Base-by-base conservation (phyloP, 2,113 vertebrate species). In the Xenus cinereus region DNA sequence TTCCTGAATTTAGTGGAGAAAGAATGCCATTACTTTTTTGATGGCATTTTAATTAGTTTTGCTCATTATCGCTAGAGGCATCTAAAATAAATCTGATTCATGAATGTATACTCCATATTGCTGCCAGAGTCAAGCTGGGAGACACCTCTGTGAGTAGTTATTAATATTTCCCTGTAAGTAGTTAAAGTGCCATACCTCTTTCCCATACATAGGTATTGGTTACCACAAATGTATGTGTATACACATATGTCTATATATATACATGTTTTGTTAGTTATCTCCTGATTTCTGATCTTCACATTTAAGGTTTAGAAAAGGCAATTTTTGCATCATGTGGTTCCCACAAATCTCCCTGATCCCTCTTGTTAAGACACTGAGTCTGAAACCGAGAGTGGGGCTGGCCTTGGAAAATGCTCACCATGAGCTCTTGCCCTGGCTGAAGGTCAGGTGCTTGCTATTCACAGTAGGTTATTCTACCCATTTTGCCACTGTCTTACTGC, bases 31-130 rank as follows among this genome's bases (percentile, higher is more conserved):
- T 83, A 27, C 9, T 63, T 93, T 94, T 87, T 66, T 27, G 1
- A 74, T 56, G 6, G 14, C 22, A 53, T 67, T 84, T 88, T 77
- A 92, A 63, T 94, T 86, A 86, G 16, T 86, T 92, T 67, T 95
- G 33, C 51, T 68, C 13, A 35, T 85, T 92, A 71, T 68, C 88
- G 43, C 33, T 90, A 24, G 48, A 71, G 69, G 43, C 48, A 75
- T 60, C 33, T 74, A 20, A 17, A 72, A 77, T 28, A 92, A 90
- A 68, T 72, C 76, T 81, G 30, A 56, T 92, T 83, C 24, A 35
- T 86, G 41, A 84, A 28, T 4, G 14, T 57, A 27, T 30, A 37
- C n/a, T 88, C 39, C 32, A 51, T 64, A 48, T 48, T 84, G 28
- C 63, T 90, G 12, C 75, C 73, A 27, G 20, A 85, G 23, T 90